Percentiles rank a stretch among this genome's conserved stretches.
These are phyloP conservation scores for Artibeus jamaicensis DNA, from an alignment of 2,797 vertebrate species.

Conservation along the genomic window DNA sequence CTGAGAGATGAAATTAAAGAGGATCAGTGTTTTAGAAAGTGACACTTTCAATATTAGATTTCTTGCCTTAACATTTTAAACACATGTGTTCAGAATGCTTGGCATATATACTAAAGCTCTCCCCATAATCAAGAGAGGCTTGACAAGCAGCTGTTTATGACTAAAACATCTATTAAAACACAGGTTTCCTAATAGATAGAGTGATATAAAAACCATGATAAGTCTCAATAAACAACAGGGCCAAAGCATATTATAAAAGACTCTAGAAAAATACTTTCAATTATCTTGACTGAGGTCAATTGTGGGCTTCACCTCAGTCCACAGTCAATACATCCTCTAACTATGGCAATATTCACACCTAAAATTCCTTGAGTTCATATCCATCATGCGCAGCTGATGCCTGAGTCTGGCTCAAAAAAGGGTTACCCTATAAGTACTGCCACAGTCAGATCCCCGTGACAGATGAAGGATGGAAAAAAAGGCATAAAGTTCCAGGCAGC, in stretches of 20 bases:
- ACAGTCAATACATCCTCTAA: not conserved
- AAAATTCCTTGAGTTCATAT: not conserved
- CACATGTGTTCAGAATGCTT: not conserved
- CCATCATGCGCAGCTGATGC: not conserved
- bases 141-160: not conserved
- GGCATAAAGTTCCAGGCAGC: not conserved
- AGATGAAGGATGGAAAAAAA: not conserved
- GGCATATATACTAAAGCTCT: not conserved
- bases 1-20: not conserved
- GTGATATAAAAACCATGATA: not conserved
- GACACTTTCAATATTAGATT: not conserved
- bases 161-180: not conserved
- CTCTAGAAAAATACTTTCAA: not conserved
- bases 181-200: not conserved
- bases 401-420: not conserved
- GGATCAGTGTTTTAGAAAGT: not conserved
- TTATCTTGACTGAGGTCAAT: not conserved
- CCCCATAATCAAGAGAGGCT: not conserved
- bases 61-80: conserved; percentile 34
- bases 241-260: not conserved
- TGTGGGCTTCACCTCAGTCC: not conserved
- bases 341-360: not conserved
- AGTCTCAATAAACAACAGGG: not conserved
- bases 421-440: not conserved
- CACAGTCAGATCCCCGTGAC: not conserved